phyloP scores from a whole-genome alignment of 2,797 vertebrate species.

The Xiphophorus birchmanni region DNA sequence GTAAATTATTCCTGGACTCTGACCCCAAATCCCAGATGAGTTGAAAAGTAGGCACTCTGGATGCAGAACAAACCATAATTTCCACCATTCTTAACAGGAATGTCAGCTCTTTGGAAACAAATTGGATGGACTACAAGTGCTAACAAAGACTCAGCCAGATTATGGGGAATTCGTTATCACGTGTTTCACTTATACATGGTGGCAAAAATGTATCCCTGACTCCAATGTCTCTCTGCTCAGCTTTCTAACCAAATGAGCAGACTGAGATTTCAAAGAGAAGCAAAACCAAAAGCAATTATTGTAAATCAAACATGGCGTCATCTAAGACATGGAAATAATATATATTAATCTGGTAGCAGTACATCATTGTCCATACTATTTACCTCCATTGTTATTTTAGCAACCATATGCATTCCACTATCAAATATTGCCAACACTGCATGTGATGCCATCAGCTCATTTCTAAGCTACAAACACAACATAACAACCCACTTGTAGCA shows the following conservation, averaged over 20 bases:
- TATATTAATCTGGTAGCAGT: background rate
- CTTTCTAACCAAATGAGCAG: background rate
- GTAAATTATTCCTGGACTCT: background rate
- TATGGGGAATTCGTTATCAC: background rate
- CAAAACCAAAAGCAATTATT: background rate
- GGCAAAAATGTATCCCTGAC: background rate
- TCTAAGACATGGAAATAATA: background rate
- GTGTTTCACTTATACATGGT: background rate
- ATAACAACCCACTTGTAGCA: background rate
- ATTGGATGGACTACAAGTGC: background rate
- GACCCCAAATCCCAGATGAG: background rate
- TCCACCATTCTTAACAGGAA: background rate
- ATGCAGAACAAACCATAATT: background rate
- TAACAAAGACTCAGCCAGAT: background rate
- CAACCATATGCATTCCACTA: background rate
- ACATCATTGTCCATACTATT: background rate
- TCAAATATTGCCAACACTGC: background rate
- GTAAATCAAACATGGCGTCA: background rate
- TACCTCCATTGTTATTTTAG: background rate
- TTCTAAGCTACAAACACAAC: background rate
- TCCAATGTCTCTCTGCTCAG: background rate
- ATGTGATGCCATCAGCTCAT: background rate
- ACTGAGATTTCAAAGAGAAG: background rate
- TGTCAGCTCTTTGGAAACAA: background rate
- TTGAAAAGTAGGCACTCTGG: background rate